Evolutionary conservation across 2,797 vertebrate genomes (phyloP), one percentile per base, ranked within the genome.

Genomic region (Sebastes nivosus): DNA sequence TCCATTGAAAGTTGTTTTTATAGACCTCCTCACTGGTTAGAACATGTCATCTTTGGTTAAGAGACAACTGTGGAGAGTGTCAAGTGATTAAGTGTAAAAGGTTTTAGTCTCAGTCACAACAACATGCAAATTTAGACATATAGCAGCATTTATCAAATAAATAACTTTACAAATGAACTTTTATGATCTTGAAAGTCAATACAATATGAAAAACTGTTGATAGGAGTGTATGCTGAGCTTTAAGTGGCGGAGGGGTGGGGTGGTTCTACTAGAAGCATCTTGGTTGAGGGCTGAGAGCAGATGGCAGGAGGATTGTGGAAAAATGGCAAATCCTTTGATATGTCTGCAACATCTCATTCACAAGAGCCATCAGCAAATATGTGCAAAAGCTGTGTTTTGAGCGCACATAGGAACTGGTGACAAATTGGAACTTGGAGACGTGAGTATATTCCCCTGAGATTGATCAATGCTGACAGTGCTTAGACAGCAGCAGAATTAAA

Each of bases 281-380:
- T 86, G 79, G 83, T 92, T 66, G 71, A 77, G 75, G 72, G 67
- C 67, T 75, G 69, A 13, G 77, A 92, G 82, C 87, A 92, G 91
- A 92, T 89, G 89, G 92, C 85, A 42, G 75, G 76, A 82, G 78
- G 80, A 89, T 82, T 90, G 64, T 67, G 68, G 54, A 72, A 77
- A 89, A 90, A 84, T 0, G 4, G 69, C 13, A 82, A 84, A 92
- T 81, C 82, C 78, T 90, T 88, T 89, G 79, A 88, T 92, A 84
- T 75, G 82, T 91, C 86, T 80, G 84, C 50, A 79, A 64, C 52
- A 65, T 84, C 76, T 67, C 72, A 63, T 83, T 87, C 78, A 83
- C 72, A 80, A 88, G 79, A 80, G 54, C 86, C 73, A 75, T 86
- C 78, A 42, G 77, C 67, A 82, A 88, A 89, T 87, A 83, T 88